phyloP scores from a whole-genome alignment of 1,140 invertebrate genomes.

The Meloidogyne hapla region DNA sequence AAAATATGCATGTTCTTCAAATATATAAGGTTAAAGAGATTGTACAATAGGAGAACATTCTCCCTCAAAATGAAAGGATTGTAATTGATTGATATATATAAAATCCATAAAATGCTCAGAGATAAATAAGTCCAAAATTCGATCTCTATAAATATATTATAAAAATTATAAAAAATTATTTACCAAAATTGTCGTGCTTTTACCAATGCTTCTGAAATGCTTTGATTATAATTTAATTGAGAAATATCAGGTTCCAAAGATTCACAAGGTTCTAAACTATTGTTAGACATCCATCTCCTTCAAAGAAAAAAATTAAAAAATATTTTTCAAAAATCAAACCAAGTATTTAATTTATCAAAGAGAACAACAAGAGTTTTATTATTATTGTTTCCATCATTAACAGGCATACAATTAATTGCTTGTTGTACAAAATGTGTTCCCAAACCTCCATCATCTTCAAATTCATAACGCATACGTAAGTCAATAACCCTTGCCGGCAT shows the following conservation, averaged over 20 bases:
- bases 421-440: slow-evolving; percentile 27
- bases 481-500: slow-evolving; percentile 44
- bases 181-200: slow-evolving; percentile 15
- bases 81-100: too few relatives aligned
- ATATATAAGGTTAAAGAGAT: too few relatives aligned
- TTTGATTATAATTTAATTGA: neutral
- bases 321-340: slow-evolving; percentile 3
- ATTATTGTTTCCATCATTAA: neutral
- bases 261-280: neutral
- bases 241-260: neutral
- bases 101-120: too few relatives aligned
- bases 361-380: slow-evolving; percentile 27
- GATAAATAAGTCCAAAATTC: too few relatives aligned
- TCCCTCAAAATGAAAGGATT: too few relatives aligned
- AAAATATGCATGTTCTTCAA: too few relatives aligned
- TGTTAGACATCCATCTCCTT: neutral
- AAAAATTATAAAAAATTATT: too few relatives aligned
- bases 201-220: neutral
- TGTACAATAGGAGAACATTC: too few relatives aligned
- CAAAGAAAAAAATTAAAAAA: neutral
- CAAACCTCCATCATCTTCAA: neutral
- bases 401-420: slow-evolving; percentile 14
- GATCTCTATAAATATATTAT: too few relatives aligned
- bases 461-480: slow-evolving; percentile 27
- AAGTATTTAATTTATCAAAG: slow-evolving; percentile 27